Base-by-base conservation (phyloP, 2,888 invertebrate genomes). In the Trissolcus japonicus region DNA sequence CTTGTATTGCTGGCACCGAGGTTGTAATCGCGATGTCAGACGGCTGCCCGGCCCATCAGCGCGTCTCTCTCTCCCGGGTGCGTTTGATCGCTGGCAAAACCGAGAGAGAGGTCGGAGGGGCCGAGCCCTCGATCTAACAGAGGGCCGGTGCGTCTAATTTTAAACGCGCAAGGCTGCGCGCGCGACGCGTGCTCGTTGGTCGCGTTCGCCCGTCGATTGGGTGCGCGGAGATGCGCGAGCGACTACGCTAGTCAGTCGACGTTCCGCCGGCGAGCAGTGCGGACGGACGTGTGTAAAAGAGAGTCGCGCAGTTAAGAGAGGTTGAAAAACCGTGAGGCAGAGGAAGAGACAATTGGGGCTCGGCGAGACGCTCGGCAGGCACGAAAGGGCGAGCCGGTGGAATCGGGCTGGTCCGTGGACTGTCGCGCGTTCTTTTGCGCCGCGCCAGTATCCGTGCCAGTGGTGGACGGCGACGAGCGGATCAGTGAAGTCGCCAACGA, bases 231-330 rank as follows among this genome's bases (percentile, higher is more conserved):
- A 73, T 72, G 75, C 76, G 75, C 66, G 75, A 40, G 69, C 25
- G 76, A 88, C 88, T 87, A 88, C 88, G 86, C 82, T 85, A 88
- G 87, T 88, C 88, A 88, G 88, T 88, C 84, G 83, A 86, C 84
- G 85, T 83, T 86, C 86, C 85, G 86, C 88, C 87, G 87, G 86
- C 87, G 85, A 85, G 82, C 82, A 81, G 87, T 83, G 87, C 82
- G 85, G 86, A 86, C 66, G 76, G 69, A 72, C 82, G 82, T 73
- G 79, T 67, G 77, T 55, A 57, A 57, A 46, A n/a, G 46, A 46
- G n/a, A n/a, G 46, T 16, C n/a, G 16, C 14, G 46, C n/a, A 16
- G 16, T 16, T 7, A 3, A 7, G 41, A 13, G 17, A 16, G 53
- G 13, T 40, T n/a, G 40, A 13, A 19, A 40, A 21, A 46, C 21